Conservation (phyloP, 2,797 vertebrate species). For the Ciconia nigra region DNA sequence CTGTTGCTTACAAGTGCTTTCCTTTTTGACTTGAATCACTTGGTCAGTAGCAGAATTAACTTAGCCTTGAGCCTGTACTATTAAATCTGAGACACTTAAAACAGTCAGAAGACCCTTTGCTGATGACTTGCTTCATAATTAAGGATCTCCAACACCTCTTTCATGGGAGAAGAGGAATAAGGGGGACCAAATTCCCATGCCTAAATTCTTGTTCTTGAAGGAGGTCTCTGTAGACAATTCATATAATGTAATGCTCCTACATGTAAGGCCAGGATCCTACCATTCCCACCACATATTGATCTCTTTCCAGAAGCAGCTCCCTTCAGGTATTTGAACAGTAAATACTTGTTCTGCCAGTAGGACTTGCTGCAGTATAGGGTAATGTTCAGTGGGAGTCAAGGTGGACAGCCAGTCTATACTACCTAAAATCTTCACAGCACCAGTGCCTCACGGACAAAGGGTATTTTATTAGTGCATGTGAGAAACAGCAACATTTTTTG, state of each 20-base stretch:
- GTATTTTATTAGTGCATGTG: background rate
- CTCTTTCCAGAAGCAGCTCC: background rate
- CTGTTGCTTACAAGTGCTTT: background rate
- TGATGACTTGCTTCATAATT: background rate
- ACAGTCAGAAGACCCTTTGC: background rate
- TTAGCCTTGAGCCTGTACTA: background rate
- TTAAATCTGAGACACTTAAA: background rate
- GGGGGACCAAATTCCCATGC: background rate
- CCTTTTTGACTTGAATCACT: background rate
- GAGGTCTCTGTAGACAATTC: background rate
- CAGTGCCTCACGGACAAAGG: background rate
- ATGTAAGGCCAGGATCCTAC: background rate
- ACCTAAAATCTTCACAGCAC: background rate
- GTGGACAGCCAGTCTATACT: background rate
- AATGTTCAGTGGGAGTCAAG: background rate
- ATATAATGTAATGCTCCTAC: background rate
- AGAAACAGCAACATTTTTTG: background rate
- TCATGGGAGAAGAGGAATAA: background rate
- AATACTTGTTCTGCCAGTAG: background rate
- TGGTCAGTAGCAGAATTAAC: background rate
- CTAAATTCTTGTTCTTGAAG: background rate
- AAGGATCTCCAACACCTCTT: background rate
- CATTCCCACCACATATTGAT: accelerated
- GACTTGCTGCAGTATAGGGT: background rate
- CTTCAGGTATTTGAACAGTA: background rate